A percentile compares a stretch with the other conserved stretches of the same genome.
These are phyloP conservation scores for Drosophila quadrilineata DNA, from an alignment of 1,140 invertebrate species.

Conservation along the genomic window DNA sequence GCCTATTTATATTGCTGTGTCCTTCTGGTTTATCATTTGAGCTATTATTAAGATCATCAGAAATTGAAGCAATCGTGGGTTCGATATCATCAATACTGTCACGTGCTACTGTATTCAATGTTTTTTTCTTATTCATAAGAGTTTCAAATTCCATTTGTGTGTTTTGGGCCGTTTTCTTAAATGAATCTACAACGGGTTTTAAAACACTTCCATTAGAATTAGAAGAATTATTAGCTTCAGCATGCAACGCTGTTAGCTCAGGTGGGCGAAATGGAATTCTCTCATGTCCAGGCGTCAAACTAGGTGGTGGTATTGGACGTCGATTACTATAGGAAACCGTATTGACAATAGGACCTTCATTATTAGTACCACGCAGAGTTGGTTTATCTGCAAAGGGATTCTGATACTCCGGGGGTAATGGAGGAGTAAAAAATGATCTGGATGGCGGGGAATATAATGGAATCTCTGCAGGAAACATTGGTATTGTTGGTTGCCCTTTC, in stretches of 20 bases:
- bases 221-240: neutral
- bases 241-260: constrained; percentile 47
- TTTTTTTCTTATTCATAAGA: constrained; percentile 86
- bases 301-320: constrained; percentile 88
- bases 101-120: constrained; percentile 87
- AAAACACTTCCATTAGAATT: constrained; percentile 19
- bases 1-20: constrained; percentile 59
- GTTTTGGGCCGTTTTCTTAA: no score
- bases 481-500: constrained; percentile 80
- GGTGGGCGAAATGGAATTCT: constrained; percentile 89
- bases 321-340: constrained; percentile 84
- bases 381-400: constrained; percentile 93
- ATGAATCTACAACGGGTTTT: constrained; percentile 21
- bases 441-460: constrained; percentile 91
- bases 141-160: no score
- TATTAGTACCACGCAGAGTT: constrained; percentile 87
- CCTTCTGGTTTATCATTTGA: constrained; percentile 9
- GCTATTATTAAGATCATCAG: constrained; percentile 10
- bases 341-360: constrained; percentile 63
- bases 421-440: constrained; percentile 89
- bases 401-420: constrained; percentile 88
- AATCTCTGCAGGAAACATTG: constrained; percentile 84
- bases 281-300: constrained; percentile 88
- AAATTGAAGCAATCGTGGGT: no score
- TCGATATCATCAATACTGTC: constrained; percentile 33